Base-by-base conservation (phyloP, 2,888 invertebrate species). In the Celastrina argiolus region DNA sequence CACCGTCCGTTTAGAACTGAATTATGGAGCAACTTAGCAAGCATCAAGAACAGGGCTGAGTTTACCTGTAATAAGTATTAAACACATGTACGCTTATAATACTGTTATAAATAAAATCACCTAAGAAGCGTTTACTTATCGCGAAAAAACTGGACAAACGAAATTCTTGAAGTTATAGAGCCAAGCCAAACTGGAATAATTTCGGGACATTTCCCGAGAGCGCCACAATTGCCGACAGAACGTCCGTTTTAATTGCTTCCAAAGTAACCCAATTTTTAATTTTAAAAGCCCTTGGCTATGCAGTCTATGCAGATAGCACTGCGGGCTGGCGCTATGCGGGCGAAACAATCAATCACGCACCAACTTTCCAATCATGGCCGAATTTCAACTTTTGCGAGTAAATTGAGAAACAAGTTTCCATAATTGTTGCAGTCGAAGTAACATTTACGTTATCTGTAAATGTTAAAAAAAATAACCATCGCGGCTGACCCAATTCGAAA, bases 291-390 rank as follows among this genome's bases (percentile, higher is more conserved):
- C 31, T 58, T 58, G 31, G 58, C 58, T 31, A 58, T 36, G 61
- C 34, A 36, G 61, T 18, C 42, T 69, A 70, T 69, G 68, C 70
- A 66, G 69, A 67, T 66, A 65, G 26, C 59, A 59, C 58, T 68
- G 69, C 70, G 67, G 66, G 64, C 67, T 36, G 67, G 63, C 70
- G 70, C 67, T 71, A 68, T 72, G 71, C 71, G 69, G 71, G 68
- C 58, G 58, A 41, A 61, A 66, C 69, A 61, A 71, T 71, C 70
- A 66, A 70, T 71, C 69, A 71, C 70, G 70, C 71, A 71, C 69
- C 67, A 70, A 70, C 70, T 70, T 67, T 67, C 67, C 67, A 69
- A 70, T 68, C 69, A 67, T 64, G 67, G 63, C 64, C 56, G 39
- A 61, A 61, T 61, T 61, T 61, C 7, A 18, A 58, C 58, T 58